Conservation (phyloP, 2,113 vertebrate genomes). For the Pipa parva region DNA sequence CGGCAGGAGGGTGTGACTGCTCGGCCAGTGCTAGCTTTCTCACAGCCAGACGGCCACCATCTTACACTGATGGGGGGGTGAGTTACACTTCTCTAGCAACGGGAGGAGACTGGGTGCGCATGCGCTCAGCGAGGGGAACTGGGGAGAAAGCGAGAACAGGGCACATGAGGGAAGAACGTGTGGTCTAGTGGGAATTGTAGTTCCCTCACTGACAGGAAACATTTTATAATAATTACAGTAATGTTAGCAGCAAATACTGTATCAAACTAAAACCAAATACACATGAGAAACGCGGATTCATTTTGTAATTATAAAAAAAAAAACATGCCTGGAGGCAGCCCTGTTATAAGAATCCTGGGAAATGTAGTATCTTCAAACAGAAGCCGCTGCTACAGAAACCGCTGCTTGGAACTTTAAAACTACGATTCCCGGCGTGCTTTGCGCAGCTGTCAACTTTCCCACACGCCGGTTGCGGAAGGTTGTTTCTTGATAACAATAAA, state of each 20-base stretch:
- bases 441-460: neutral
- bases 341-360: no score
- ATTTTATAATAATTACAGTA: no score
- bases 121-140: neutral
- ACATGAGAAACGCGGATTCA: no score
- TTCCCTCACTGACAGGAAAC: no score
- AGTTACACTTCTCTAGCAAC: conserved; percentile 12
- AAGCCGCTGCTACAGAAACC: no score
- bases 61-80: conserved; percentile 33
- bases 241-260: no score
- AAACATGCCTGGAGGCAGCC: no score
- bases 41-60: conserved; percentile 36
- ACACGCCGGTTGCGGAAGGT: no score
- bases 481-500: no score
- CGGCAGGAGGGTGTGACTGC: conserved; percentile 2
- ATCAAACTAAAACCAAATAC: no score
- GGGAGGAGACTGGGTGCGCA: conserved; percentile 2
- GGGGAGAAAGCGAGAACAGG: neutral
- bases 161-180: neutral
- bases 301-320: no score
- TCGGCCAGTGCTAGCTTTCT: conserved; percentile 14
- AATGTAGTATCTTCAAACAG: neutral
- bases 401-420: no score
- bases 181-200: conserved; percentile 14
- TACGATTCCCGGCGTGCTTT: neutral